phyloP scores from a whole-genome alignment of 2,113 vertebrate species.

The Poeciliopsis retropinna region DNA sequence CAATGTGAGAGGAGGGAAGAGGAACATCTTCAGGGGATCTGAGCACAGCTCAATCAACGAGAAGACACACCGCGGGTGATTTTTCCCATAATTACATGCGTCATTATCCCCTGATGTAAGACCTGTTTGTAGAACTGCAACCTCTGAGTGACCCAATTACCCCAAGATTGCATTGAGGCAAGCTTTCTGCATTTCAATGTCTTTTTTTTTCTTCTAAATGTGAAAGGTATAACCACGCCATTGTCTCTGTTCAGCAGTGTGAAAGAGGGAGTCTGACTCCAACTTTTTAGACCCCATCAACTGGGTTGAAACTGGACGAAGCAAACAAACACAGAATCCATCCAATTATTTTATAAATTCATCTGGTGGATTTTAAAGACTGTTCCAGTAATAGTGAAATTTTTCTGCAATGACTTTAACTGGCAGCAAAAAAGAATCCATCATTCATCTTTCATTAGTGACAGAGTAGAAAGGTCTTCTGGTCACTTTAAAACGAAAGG shows the following conservation, averaged over 20 bases:
- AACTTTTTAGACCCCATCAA: neutral
- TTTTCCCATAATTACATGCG: constrained; percentile 46
- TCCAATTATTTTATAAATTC: neutral
- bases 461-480: neutral
- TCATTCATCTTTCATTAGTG: neutral
- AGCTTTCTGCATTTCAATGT: neutral
- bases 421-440: constrained; percentile 4
- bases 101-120: constrained; percentile 49
- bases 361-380: neutral
- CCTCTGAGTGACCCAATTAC: constrained; percentile 41
- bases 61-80: constrained; percentile 25
- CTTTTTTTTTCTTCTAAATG: no score
- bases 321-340: neutral
- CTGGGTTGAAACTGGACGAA: neutral
- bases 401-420: neutral
- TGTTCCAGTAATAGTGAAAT: neutral
- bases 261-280: neutral
- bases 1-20: constrained; percentile 11
- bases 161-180: neutral
- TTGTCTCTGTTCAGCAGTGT: neutral
- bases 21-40: constrained; percentile 42
- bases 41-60: constrained; percentile 51
- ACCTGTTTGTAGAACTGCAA: constrained; percentile 32
- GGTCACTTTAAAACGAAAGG: constrained; percentile 1
- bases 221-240: neutral